phyloP scores from a whole-genome alignment of 2,113 vertebrate genomes.

The Aleadryas rufinucha region DNA sequence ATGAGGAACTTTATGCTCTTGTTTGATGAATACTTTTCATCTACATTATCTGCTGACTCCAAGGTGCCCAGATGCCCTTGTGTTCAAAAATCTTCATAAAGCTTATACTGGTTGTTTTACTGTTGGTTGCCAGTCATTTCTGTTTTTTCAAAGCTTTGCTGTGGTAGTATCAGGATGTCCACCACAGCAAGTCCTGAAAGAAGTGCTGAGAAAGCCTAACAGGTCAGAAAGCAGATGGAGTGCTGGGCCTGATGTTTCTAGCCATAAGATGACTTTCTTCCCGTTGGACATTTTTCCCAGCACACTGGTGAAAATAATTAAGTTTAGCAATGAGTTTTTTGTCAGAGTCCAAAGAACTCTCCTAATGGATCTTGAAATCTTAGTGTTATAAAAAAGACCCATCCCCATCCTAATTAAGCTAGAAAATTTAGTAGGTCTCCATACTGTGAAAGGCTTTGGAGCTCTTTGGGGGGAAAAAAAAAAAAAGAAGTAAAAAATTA shows the following conservation, averaged over 20 bases:
- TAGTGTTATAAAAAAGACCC: neutral
- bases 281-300: neutral
- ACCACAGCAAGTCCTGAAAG: neutral
- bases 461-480: neutral
- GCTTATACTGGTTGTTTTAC: neutral
- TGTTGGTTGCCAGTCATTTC: neutral
- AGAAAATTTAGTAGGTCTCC: neutral
- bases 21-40: neutral
- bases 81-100: neutral
- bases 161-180: neutral
- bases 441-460: neutral
- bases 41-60: neutral
- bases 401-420: neutral
- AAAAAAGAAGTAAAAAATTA: neutral
- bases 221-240: neutral
- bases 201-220: neutral
- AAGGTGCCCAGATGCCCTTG: neutral
- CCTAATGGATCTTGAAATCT: neutral
- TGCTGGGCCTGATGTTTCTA: neutral
- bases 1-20: neutral
- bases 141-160: neutral
- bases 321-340: neutral
- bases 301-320: neutral
- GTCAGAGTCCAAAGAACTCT: neutral
- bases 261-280: neutral